Conservation (phyloP, 2,113 vertebrate species). For the Melanostigma gelatinosum region DNA sequence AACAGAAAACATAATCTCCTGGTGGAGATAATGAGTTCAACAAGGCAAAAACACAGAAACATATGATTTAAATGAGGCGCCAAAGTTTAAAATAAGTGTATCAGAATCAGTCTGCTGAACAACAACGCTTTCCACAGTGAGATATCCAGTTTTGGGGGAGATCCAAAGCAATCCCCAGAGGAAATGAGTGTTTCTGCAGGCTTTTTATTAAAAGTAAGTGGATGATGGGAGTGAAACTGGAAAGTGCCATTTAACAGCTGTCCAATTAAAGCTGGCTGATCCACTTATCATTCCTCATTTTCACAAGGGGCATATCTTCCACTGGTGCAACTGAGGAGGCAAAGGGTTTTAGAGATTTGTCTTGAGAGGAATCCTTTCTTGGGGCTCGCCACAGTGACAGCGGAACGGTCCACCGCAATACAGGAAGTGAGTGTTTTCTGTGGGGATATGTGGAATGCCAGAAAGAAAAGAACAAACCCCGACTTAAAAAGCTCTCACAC, state of each 20-base stretch:
- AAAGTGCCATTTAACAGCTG: slow-evolving; percentile 40
- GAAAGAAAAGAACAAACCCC: slow-evolving; percentile 68
- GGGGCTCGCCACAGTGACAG: slow-evolving; percentile 30
- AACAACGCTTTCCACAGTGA: slow-evolving; percentile 18
- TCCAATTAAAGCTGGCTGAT: slow-evolving; percentile 31
- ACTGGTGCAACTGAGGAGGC: slow-evolving; percentile 5
- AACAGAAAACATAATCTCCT: too few species aligned
- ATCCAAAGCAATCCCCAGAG: slow-evolving; percentile 34
- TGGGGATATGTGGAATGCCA: slow-evolving; percentile 73
- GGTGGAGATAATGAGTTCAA: not conserved
- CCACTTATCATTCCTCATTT: slow-evolving; percentile 21
- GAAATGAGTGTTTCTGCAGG: slow-evolving; percentile 51
- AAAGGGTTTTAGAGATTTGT: slow-evolving; percentile 2
- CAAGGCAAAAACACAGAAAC: not conserved
- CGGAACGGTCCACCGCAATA: slow-evolving; percentile 24
- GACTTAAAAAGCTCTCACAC: slow-evolving; percentile 54
- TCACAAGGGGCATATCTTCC: not conserved
- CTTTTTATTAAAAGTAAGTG: slow-evolving; percentile 55
- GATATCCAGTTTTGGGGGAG: slow-evolving; percentile 6
- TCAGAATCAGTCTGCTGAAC: slow-evolving; percentile 1
- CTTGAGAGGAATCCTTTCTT: slow-evolving; percentile 1
- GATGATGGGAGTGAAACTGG: slow-evolving; percentile 36
- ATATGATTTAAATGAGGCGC: not conserved
- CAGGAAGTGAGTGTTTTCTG: slow-evolving; percentile 82
- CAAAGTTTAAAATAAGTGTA: not conserved